Evolutionary conservation across 2,888 invertebrate genomes (phyloP).

Genomic region (Troides aeacus): DNA sequence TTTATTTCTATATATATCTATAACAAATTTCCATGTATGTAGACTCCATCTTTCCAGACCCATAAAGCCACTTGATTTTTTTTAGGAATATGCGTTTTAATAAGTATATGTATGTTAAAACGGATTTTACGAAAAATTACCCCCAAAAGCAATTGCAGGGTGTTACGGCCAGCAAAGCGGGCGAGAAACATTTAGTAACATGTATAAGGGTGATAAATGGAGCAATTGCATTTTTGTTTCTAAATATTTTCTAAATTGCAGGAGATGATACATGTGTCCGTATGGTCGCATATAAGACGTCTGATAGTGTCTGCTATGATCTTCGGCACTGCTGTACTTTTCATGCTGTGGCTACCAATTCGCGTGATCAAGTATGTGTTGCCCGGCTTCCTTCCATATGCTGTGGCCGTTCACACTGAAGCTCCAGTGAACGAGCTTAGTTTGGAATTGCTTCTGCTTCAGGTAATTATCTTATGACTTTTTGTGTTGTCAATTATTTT

Average conservation of each 20-base stretch:
- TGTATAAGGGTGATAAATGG: no score
- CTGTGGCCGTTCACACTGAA: conserved; percentile 90
- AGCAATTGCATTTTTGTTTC: background rate
- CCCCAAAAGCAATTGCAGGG: no score
- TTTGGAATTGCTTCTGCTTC: conserved; percentile 92
- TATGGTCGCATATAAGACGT: conserved; percentile 93
- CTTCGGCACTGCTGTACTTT: conserved; percentile 96
- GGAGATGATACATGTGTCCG: conserved; percentile 98
- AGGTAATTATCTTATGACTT: conserved; percentile 69
- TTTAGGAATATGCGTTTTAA: no score
- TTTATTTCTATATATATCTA: no score
- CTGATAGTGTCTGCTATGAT: conserved; percentile 96
- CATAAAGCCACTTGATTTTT: no score
- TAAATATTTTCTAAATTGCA: conserved; percentile 51
- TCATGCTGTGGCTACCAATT: conserved; percentile 98
- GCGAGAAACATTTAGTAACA: no score
- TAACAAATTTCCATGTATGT: no score
- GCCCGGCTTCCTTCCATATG: conserved; percentile 96
- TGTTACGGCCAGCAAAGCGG: no score
- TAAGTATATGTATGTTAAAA: no score
- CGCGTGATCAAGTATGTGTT: conserved; percentile 88
- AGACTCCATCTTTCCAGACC: no score
- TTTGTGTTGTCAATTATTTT: no score
- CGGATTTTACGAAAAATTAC: no score
- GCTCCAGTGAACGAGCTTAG: conserved; percentile 96